Percentiles rank a stretch among this genome's conserved stretches.
Conservation (phyloP, 2,113 vertebrate species). For the Stegostoma tigrinum region DNA sequence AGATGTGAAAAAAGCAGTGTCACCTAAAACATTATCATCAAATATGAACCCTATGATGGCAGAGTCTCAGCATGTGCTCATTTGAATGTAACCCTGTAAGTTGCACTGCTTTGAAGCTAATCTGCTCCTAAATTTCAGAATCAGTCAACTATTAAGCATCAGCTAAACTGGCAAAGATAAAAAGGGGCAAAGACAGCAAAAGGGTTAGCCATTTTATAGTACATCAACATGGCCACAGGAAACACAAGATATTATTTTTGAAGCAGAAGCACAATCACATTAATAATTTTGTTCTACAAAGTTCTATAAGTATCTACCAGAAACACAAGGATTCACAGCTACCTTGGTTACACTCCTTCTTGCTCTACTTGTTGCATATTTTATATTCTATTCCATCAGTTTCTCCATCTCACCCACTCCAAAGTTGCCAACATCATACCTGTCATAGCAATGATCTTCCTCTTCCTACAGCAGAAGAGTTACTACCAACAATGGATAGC, state of each 20-base stretch:
- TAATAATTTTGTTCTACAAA: background rate
- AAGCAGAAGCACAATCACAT: background rate
- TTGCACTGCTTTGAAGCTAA: background rate
- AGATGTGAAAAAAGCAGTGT: background rate
- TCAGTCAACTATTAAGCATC: background rate
- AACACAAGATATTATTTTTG: background rate
- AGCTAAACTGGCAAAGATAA: background rate
- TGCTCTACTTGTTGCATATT: background rate
- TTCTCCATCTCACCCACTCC: background rate
- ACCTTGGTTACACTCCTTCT: background rate
- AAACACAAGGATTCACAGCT: background rate
- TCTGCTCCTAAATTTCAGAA: background rate
- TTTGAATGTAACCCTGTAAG: background rate
- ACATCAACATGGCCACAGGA: background rate
- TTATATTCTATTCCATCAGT: background rate
- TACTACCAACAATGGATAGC: background rate
- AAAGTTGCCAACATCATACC: background rate
- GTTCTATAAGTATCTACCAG: background rate
- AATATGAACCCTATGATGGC: background rate
- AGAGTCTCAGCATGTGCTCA: too few relatives aligned
- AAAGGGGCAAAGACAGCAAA: background rate
- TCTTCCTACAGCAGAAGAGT: background rate
- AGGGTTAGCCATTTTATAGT: background rate
- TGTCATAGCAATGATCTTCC: background rate
- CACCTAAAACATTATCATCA: background rate